Conservation (phyloP, 2,113 vertebrate species). For the Diadophis punctatus region DNA sequence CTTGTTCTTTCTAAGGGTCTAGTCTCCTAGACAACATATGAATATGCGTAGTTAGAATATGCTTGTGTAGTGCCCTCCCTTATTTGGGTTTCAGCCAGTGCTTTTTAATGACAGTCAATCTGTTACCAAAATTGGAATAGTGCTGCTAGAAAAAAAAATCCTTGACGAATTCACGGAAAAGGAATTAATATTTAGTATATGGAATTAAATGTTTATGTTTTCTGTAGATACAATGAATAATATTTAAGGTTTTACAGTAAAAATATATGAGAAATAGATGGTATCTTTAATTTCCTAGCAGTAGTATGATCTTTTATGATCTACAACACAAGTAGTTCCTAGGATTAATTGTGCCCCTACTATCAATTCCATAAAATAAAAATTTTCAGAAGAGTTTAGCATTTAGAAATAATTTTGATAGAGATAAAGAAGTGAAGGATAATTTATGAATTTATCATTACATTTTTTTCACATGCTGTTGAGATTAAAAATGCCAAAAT, state of each 20-base stretch:
- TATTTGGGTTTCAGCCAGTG: not conserved
- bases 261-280: not conserved
- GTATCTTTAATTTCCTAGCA: not conserved
- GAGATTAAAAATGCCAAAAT: not conserved
- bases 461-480: not conserved
- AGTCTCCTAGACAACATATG: not conserved
- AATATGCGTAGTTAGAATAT: not conserved
- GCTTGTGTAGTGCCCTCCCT: not conserved
- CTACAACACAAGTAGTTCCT: not conserved
- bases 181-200: not conserved
- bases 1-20: not conserved
- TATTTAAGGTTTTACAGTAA: not conserved
- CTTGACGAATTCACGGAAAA: not conserved
- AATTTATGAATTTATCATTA: not conserved
- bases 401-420: not conserved
- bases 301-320: not conserved
- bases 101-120: not conserved
- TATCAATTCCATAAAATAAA: not conserved
- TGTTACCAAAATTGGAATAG: not conserved
- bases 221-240: not conserved
- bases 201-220: not conserved
- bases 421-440: not conserved
- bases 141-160: not conserved
- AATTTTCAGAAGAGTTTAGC: not conserved
- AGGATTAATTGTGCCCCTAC: not conserved